Percentiles rank a stretch among this genome's conserved stretches.
Conservation (phyloP, 2,888 invertebrate species). For the Ellobium chinense region DNA sequence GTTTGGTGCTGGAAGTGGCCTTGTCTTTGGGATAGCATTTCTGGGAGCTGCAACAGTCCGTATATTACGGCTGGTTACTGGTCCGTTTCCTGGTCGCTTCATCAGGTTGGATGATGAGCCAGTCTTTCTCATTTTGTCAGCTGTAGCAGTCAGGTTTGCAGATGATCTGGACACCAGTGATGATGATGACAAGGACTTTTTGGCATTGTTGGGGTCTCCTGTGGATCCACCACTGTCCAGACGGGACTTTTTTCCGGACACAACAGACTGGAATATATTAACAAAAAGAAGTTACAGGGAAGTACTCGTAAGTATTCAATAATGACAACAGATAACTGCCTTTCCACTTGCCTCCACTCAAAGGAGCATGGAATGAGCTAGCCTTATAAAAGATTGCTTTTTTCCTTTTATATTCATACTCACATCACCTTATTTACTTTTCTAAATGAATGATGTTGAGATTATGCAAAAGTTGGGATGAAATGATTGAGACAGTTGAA, state of each 20-base stretch:
- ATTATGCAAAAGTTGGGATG: too few species aligned
- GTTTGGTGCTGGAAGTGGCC: background rate
- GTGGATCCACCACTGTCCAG: background rate
- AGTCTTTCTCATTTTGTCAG: conserved; percentile 1
- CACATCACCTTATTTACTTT: too few species aligned
- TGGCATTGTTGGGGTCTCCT: background rate
- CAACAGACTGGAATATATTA: too few species aligned
- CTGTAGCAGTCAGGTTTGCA: background rate
- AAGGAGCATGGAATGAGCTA: too few species aligned
- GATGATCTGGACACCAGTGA: conserved; percentile 2
- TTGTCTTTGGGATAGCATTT: background rate
- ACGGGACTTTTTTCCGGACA: conserved; percentile 26
- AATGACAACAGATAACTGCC: too few species aligned
- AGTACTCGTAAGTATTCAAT: too few species aligned
- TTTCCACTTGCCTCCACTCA: too few species aligned
- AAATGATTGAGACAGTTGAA: too few species aligned
- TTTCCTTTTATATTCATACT: too few species aligned
- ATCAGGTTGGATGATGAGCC: conserved; percentile 13
- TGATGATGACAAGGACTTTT: conserved; percentile 27
- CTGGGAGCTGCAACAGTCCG: conserved; percentile 13
- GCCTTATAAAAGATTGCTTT: too few species aligned
- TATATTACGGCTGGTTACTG: background rate
- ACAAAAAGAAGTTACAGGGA: too few species aligned
- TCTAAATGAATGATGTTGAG: too few species aligned
- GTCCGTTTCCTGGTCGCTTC: conserved; percentile 2